These are phyloP conservation scores for Drosophila albomicans DNA, from an alignment of 1,140 invertebrate species.

Conservation along the genomic window DNA sequence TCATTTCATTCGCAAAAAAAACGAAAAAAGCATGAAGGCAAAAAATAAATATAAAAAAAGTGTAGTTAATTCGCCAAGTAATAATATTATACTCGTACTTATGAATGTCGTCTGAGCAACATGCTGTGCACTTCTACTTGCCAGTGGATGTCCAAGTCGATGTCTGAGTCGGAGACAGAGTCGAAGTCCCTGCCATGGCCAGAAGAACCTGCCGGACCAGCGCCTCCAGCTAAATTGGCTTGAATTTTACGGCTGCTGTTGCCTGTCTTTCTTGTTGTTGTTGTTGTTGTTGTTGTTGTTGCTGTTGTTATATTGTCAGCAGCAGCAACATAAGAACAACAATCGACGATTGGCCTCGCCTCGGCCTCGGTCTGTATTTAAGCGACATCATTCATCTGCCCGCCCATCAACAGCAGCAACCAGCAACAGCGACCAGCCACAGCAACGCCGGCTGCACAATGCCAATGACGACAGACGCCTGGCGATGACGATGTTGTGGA, in stretches of 20 bases:
- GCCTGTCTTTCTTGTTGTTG: constrained; percentile 36
- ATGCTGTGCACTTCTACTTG: constrained; percentile 63
- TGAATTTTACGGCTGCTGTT: constrained; percentile 74
- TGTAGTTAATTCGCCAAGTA: constrained; percentile 82
- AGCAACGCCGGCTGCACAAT: constrained; percentile 52
- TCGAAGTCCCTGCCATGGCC: constrained; percentile 18
- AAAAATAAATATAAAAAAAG: constrained; percentile 32
- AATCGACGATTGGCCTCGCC: constrained; percentile 75
- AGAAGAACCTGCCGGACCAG: constrained; percentile 68
- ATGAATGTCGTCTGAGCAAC: constrained; percentile 72
- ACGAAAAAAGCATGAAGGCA: constrained; percentile 1
- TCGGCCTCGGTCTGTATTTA: constrained; percentile 74
- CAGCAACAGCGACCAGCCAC: constrained; percentile 28
- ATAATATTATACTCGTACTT: constrained; percentile 81
- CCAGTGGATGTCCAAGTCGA: background rate
- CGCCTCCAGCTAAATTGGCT: constrained; percentile 75
- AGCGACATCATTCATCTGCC: constrained; percentile 82
- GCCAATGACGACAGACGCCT: constrained; percentile 53
- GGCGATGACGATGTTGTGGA: constrained; percentile 51
- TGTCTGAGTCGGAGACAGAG: constrained; percentile 5
- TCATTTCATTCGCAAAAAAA: constrained; percentile 28
- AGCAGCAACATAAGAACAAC: constrained; percentile 36
- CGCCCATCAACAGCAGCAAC: constrained; percentile 75
- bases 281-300: constrained; percentile 23
- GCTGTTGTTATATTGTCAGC: constrained; percentile 8